Percentiles rank a stretch among this genome's conserved stretches.
Conservation (phyloP, 2,113 vertebrate genomes). For the Petaurus breviceps region DNA sequence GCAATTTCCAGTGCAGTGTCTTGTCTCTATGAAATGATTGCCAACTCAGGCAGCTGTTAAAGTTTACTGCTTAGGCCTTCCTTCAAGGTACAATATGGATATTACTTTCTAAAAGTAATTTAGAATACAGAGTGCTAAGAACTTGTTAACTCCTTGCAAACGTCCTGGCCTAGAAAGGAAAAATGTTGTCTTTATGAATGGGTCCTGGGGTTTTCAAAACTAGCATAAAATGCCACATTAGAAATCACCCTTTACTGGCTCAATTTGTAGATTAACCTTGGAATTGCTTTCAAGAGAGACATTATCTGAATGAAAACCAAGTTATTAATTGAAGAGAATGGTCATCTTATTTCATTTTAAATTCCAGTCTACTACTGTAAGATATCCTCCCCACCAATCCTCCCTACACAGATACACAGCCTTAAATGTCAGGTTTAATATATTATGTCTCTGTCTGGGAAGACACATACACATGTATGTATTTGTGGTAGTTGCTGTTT, state of each 20-base stretch:
- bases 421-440: slow-evolving; percentile 48
- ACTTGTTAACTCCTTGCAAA: slow-evolving; percentile 79
- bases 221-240: slow-evolving; percentile 14
- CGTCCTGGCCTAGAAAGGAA: background rate
- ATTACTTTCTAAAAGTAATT: slow-evolving; percentile 85
- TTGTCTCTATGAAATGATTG: slow-evolving; percentile 88
- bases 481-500: too few relatives aligned
- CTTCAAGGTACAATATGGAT: slow-evolving; percentile 85
- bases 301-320: slow-evolving; percentile 39
- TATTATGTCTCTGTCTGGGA: background rate
- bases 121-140: slow-evolving; percentile 72
- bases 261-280: slow-evolving; percentile 55
- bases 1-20: slow-evolving; percentile 85
- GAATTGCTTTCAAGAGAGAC: background rate
- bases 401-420: slow-evolving; percentile 33
- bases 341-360: slow-evolving; percentile 60
- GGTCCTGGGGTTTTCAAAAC: slow-evolving; percentile 40
- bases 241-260: slow-evolving; percentile 32
- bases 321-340: slow-evolving; percentile 63
- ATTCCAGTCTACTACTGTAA: background rate
- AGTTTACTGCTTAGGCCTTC: slow-evolving; percentile 88
- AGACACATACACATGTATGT: background rate
- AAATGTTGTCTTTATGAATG: slow-evolving; percentile 56
- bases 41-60: slow-evolving; percentile 85
- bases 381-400: background rate